A percentile compares a stretch with the other conserved stretches of the same genome.
These are phyloP conservation scores for Sesia apiformis DNA, from an alignment of 2,888 invertebrate genomes.

Conservation along the genomic window DNA sequence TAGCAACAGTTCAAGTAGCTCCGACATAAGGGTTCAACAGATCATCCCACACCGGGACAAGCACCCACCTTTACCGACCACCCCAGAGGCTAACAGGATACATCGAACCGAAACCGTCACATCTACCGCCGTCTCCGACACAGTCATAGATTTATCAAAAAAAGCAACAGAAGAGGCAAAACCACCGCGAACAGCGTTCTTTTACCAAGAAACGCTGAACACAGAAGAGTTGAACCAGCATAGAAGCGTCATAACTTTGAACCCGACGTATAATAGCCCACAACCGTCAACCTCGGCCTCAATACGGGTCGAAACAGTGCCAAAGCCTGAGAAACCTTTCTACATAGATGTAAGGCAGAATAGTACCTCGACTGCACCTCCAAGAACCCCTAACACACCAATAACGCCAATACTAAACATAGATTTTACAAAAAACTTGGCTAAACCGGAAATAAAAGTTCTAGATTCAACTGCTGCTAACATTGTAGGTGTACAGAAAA, in stretches of 20 bases:
- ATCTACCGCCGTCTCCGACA: conserved; percentile 26
- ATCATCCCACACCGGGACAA: conserved; percentile 15
- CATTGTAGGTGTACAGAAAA: conserved; percentile 25
- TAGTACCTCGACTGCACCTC: conserved; percentile 11
- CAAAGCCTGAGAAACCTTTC: conserved; percentile 24
- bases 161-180: conserved; percentile 24
- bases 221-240: conserved; percentile 36
- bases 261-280: conserved; percentile 52
- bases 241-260: conserved; percentile 51
- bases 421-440: conserved; percentile 53
- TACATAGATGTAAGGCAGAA: conserved; percentile 20
- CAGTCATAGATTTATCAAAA: conserved; percentile 50
- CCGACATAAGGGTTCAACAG: conserved; percentile 25
- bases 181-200: conserved; percentile 42
- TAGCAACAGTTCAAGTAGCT: conserved; percentile 53
- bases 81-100: conserved; percentile 1
- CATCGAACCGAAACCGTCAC: conserved; percentile 30
- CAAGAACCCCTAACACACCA: conserved; percentile 27
- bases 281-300: conserved; percentile 50
- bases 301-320: conserved; percentile 33
- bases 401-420: conserved; percentile 56
- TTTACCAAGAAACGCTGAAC: conserved; percentile 57
- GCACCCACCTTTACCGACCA: conserved; percentile 28
- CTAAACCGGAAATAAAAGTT: conserved; percentile 57
- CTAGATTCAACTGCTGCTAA: conserved; percentile 35